Base-by-base conservation (phyloP, 2,888 invertebrate species). In the Dione vanillae region DNA sequence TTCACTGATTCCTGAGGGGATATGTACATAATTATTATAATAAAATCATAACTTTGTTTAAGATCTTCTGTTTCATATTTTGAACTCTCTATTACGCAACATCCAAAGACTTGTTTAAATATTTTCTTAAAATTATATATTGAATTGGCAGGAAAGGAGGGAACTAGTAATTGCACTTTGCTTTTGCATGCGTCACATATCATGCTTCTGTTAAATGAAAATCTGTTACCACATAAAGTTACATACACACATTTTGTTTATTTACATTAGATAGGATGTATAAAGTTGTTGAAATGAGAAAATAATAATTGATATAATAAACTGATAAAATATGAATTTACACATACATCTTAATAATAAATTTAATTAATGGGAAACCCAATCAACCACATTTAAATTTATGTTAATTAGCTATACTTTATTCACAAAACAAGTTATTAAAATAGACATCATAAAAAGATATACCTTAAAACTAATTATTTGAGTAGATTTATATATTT, bases 11-110 rank as follows among this genome's bases (percentile, higher is more conserved):
- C 78, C 80, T 76, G 82, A 80, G 83, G 80, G 80, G 80, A 80
- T 82, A 78, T 90, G 90, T 91, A 90, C 83, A 90, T 89, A 86
- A 77, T 82, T 79, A 83, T 81, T 82, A 77, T 83, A 83, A 84
- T 84, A 78, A 78, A 86, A 86, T 85, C 83, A 81, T 85, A 78
- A 82, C 80, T 83, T 85, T 80, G 77, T 83, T 80, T 81, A 75
- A 81, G 79, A 78, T 79, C 78, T 75, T 82, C 78, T 81, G 76
- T 84, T 83, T 83, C 74, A 76, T 79, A 75, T 82, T 80, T 78
- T 65, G 72, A 76, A 77, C 75, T 74, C 49, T 70, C 74, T 75
- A 78, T 78, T 78, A 80, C 78, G 78, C 77, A 75, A 62, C 37
- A 58, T n/a, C 51, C n/a, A 47, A 52, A 12, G 19, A 61, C 37